Conservation (phyloP, 2,888 invertebrate genomes). For the Troides oblongomaculatus region DNA sequence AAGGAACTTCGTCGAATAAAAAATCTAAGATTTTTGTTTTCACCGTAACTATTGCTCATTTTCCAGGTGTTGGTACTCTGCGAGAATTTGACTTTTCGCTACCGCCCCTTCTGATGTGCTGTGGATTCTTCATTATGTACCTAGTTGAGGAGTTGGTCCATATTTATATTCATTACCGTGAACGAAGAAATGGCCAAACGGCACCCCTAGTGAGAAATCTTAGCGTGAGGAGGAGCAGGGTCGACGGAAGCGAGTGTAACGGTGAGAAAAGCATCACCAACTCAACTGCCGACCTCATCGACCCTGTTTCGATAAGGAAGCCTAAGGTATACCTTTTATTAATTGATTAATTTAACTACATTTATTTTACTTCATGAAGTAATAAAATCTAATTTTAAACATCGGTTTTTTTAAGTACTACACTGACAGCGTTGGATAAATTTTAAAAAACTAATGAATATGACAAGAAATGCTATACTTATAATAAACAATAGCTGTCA, state of each 20-base stretch:
- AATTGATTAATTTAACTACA: neutral
- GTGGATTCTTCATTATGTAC: conserved; percentile 88
- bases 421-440: too few species aligned
- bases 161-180: conserved; percentile 80
- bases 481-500: too few species aligned
- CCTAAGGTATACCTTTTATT: conserved; percentile 41
- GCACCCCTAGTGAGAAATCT: conserved; percentile 67
- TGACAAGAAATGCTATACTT: too few species aligned
- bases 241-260: conserved; percentile 34
- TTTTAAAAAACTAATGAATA: too few species aligned
- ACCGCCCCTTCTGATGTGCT: conserved; percentile 86
- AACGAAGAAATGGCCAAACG: conserved; percentile 53
- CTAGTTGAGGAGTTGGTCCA: conserved; percentile 90
- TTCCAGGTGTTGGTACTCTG: conserved; percentile 61
- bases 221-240: conserved; percentile 63
- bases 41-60: conserved; percentile 16
- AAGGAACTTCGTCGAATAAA: conserved; percentile 9
- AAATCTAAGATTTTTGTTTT: neutral
- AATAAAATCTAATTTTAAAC: too few species aligned
- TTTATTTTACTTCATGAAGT: too few species aligned
- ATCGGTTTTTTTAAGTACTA: too few species aligned
- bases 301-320: conserved; percentile 49
- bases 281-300: conserved; percentile 70
- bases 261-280: conserved; percentile 61
- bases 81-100: conserved; percentile 81